These are phyloP conservation scores for Ceryle rudis DNA, from an alignment of 2,797 vertebrate genomes.

Conservation along the genomic window DNA sequence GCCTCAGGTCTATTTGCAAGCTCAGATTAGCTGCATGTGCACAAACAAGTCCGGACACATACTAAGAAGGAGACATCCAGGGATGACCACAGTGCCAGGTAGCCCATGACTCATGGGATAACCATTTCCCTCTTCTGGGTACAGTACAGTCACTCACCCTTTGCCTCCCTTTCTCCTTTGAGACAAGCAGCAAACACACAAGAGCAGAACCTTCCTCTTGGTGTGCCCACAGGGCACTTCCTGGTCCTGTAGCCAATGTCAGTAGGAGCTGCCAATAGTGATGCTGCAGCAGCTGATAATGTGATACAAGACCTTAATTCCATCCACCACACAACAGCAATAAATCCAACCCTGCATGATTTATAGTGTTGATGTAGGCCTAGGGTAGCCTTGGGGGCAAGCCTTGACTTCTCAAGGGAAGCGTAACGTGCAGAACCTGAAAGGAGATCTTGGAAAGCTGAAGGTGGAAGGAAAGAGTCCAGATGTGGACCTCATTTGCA, in stretches of 20 bases:
- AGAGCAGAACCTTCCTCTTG: background rate
- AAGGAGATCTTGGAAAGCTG: background rate
- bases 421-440: background rate
- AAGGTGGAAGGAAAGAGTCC: background rate
- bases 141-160: background rate
- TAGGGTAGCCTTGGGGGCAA: background rate
- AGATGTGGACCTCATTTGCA: background rate
- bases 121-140: background rate
- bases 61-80: background rate
- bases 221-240: background rate
- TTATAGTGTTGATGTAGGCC: background rate
- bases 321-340: background rate
- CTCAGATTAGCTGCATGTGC: background rate
- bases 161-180: background rate
- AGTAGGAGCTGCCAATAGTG: background rate
- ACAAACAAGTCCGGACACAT: background rate
- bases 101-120: background rate
- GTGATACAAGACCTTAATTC: background rate
- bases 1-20: background rate
- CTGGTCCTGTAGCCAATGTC: background rate
- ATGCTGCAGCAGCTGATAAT: background rate
- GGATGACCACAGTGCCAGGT: background rate
- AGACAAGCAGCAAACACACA: background rate
- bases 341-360: accelerated
- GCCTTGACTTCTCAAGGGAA: background rate